These are phyloP conservation scores for Molanna angustata DNA, from an alignment of 2,888 invertebrate species.

Conservation along the genomic window DNA sequence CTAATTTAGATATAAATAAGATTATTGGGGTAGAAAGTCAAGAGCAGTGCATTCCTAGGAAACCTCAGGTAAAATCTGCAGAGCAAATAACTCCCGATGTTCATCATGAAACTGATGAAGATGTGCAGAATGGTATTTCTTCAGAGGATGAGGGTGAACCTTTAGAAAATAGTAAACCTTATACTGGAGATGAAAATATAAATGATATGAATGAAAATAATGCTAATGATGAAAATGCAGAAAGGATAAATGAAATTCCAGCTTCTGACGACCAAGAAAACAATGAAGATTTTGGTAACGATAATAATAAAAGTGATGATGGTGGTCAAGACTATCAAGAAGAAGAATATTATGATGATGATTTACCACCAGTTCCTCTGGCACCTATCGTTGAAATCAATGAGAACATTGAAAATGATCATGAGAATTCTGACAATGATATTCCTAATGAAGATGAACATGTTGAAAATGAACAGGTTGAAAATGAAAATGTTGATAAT, in stretches of 20 bases:
- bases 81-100: conserved; percentile 10
- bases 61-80: conserved; percentile 5
- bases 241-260: conserved; percentile 35
- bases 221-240: conserved; percentile 34
- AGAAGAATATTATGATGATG: conserved; percentile 47
- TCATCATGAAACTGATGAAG: conserved; percentile 4
- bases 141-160: conserved; percentile 12
- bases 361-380: conserved; percentile 41
- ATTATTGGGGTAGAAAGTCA: conserved; percentile 29
- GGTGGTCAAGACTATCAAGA: conserved; percentile 27
- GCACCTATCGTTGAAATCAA: conserved; percentile 52
- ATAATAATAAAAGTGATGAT: conserved; percentile 16
- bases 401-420: conserved; percentile 35
- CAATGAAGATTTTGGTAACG: conserved; percentile 9
- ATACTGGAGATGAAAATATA: conserved; percentile 11
- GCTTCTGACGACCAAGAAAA: conserved; percentile 4
- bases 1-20: conserved; percentile 33
- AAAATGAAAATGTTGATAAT: background rate
- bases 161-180: conserved; percentile 10
- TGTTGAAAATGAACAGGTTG: conserved; percentile 36
- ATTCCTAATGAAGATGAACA: conserved; percentile 3
- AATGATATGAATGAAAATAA: conserved; percentile 37
- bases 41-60: background rate
- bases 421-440: no score
- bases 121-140: conserved; percentile 1